Evolutionary conservation across 2,888 invertebrate genomes (phyloP).

Genomic region (Salticus scenicus): DNA sequence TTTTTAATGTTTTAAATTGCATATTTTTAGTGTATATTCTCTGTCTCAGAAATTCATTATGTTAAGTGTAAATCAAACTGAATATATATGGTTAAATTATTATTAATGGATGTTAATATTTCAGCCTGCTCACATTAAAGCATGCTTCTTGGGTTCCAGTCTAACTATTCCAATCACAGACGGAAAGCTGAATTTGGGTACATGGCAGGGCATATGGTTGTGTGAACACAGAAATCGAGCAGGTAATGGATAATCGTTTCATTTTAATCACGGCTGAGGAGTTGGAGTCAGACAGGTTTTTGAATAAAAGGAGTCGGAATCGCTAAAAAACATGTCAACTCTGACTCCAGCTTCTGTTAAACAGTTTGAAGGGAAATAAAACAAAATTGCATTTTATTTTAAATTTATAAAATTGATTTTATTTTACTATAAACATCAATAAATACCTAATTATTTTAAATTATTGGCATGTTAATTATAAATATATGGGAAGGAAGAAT

Average conservation of each 20-base stretch:
- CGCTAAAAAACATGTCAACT: no score
- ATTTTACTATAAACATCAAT: no score
- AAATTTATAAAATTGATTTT: no score
- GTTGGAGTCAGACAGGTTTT: not conserved
- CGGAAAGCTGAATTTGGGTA: slow-evolving; percentile 94
- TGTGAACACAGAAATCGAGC: slow-evolving; percentile 98
- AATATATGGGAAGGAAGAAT: no score
- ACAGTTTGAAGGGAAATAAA: not conserved
- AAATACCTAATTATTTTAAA: no score
- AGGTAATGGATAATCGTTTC: slow-evolving; percentile 78
- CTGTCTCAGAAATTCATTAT: no score
- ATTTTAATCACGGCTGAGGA: not conserved
- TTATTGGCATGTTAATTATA: no score
- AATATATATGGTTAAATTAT: not conserved
- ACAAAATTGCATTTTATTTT: not conserved
- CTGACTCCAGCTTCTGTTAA: no score
- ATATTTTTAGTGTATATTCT: no score
- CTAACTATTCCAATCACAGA: slow-evolving; percentile 96
- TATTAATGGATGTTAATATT: no score
- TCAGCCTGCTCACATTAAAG: slow-evolving; percentile 97
- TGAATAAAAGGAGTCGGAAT: not conserved
- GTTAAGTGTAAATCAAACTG: no score
- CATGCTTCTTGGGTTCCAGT: slow-evolving; percentile 95
- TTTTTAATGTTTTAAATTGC: no score
- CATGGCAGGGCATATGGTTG: slow-evolving; percentile 99